Evolutionary conservation across 2,888 invertebrate genomes (phyloP).

Genomic region (Spilarctia lutea): DNA sequence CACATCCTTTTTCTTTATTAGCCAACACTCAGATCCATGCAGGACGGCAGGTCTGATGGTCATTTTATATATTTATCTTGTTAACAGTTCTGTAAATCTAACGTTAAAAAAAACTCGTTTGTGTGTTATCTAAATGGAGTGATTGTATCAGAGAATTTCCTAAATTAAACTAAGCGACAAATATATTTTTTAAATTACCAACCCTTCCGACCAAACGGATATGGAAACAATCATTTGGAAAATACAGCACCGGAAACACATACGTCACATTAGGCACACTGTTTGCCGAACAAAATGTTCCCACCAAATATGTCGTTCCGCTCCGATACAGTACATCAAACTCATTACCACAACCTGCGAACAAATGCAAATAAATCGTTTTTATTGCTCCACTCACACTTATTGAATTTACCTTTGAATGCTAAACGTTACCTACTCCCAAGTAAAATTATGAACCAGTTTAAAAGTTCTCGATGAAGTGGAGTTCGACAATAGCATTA

Average conservation of each 20-base stretch:
- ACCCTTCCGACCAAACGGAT: constrained; percentile 38
- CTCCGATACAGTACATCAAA: constrained; percentile 36
- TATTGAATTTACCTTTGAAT: constrained; percentile 65
- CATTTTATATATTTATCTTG: no score
- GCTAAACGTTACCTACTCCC: constrained; percentile 70
- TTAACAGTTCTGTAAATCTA: neutral
- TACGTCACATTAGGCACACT: constrained; percentile 49
- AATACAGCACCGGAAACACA: constrained; percentile 48
- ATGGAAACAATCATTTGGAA: constrained; percentile 54
- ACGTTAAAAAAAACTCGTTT: neutral
- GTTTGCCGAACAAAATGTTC: constrained; percentile 36
- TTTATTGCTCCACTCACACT: constrained; percentile 48
- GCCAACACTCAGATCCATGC: no score
- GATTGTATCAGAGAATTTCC: constrained; percentile 7
- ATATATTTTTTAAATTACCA: constrained; percentile 22
- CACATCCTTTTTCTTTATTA: no score
- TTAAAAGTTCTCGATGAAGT: constrained; percentile 84
- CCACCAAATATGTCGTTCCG: constrained; percentile 30
- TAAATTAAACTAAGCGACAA: constrained; percentile 7
- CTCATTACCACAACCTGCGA: constrained; percentile 37
- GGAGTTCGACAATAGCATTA: constrained; percentile 86
- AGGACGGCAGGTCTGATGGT: no score
- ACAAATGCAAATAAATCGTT: constrained; percentile 46
- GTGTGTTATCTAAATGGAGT: constrained; percentile 12
- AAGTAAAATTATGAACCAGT: constrained; percentile 81